These are phyloP conservation scores for Oscheius onirici DNA, from an alignment of 2,888 invertebrate species.

Conservation along the genomic window DNA sequence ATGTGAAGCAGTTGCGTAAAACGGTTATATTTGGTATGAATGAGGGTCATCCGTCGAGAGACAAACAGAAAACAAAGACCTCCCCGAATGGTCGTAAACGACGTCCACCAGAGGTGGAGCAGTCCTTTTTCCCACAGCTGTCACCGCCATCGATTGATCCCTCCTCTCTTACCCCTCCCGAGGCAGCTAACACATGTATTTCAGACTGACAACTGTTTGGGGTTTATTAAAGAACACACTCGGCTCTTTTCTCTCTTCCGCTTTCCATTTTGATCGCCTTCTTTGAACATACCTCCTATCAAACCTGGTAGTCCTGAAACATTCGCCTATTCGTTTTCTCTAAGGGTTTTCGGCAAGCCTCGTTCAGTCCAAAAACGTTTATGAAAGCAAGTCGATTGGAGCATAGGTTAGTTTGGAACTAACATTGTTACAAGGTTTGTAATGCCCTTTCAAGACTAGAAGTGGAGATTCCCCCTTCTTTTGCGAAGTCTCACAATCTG, in stretches of 20 bases:
- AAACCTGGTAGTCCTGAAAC: no score
- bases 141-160: constrained; percentile 26
- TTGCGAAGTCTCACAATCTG: no score
- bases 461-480: no score
- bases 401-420: no score
- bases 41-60: not conserved
- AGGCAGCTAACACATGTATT: constrained; percentile 18
- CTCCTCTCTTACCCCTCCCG: not conserved
- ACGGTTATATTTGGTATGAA: constrained; percentile 30
- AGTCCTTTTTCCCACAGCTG: constrained; percentile 33
- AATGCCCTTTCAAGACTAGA: no score
- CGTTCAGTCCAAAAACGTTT: no score
- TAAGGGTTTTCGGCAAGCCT: no score
- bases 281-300: no score
- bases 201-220: constrained; percentile 9
- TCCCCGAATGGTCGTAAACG: constrained; percentile 18
- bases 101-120: not conserved
- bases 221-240: constrained; percentile 20
- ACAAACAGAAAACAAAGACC: constrained; percentile 2
- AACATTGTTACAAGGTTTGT: no score
- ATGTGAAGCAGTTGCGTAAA: constrained; percentile 21
- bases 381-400: no score
- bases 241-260: not conserved
- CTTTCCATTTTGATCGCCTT: constrained; percentile 2
- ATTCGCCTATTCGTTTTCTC: no score